These are phyloP conservation scores for Trachelus troglodyta DNA, from an alignment of 2,888 invertebrate genomes.

Conservation along the genomic window DNA sequence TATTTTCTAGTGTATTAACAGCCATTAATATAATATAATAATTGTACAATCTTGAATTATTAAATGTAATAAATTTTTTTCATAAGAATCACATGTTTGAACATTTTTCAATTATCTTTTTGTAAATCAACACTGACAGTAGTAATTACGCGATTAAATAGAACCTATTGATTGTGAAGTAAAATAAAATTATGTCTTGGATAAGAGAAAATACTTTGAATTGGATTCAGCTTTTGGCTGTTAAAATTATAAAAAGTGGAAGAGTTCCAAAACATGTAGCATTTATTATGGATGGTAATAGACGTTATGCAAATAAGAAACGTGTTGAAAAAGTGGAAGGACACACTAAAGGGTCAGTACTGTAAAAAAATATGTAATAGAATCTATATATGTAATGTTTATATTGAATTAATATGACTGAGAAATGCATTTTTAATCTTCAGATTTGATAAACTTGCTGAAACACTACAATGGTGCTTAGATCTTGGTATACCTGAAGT, in stretches of 20 bases:
- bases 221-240: constrained; percentile 81
- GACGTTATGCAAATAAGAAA: constrained; percentile 88
- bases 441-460: constrained; percentile 61
- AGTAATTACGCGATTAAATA: neutral
- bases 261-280: constrained; percentile 92
- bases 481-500: constrained; percentile 93
- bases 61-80: neutral
- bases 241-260: constrained; percentile 82
- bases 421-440: constrained; percentile 18
- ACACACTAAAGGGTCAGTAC: constrained; percentile 79
- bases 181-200: constrained; percentile 74
- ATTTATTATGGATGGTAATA: constrained; percentile 99
- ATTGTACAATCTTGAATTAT: neutral
- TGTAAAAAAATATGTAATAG: constrained; percentile 14
- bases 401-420: neutral
- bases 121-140: neutral
- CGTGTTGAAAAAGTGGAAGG: constrained; percentile 82
- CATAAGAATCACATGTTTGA: neutral
- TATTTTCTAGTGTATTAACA: neutral
- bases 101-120: neutral
- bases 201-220: constrained; percentile 79
- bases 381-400: neutral
- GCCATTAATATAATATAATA: neutral
- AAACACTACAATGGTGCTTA: constrained; percentile 81
- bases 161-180: neutral